Base-by-base conservation (phyloP, 2,113 vertebrate genomes). In the Etheostoma cragini region DNA sequence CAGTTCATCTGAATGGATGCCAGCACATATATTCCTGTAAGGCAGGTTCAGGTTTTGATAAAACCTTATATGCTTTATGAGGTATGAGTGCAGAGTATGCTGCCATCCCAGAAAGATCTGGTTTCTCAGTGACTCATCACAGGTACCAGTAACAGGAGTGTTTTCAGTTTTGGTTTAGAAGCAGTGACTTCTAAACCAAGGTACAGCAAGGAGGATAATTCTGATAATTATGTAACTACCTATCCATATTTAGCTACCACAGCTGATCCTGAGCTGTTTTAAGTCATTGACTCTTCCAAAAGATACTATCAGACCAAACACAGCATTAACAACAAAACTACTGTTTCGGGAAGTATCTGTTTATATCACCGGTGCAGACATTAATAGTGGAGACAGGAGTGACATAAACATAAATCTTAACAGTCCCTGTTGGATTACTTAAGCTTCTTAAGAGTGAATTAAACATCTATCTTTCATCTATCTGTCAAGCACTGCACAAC, bases 141-240 rank as follows among this genome's bases (percentile, higher is more conserved):
- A 67, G 6, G 19, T 19, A 72, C 4, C 2, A 4, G 21, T 16
- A 6, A 68, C 19, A 24, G 1, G 33, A 56, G 17, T 16, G 11
- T 60, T 69, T 82, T 50, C 46, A 70, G 35, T 78, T 83, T 81
- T 64, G 45, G 14, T 78, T 84, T 22, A 58, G 1, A n/a, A n/a
- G n/a, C 22, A 1, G 16, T 38, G 24, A 30, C 24, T 50, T 33
- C n/a, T n/a, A n/a, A n/a, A n/a, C n/a, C n/a, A n/a, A 5, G 30
- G 24, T 17, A 49, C 11, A 49, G 8, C 14, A 0, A 15, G 30
- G 12, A 46, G 7, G 15, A 30, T 8, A 5, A 35, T 35, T 56
- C 10, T 42, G 1, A 60, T 33, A 67, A 46, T 12, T 50, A 33
- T 54, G 10, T 5, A 26, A 42, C 5, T 16, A 38, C 1, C 3